Conservation (phyloP, 2,113 vertebrate species). For the Oriolus oriolus region DNA sequence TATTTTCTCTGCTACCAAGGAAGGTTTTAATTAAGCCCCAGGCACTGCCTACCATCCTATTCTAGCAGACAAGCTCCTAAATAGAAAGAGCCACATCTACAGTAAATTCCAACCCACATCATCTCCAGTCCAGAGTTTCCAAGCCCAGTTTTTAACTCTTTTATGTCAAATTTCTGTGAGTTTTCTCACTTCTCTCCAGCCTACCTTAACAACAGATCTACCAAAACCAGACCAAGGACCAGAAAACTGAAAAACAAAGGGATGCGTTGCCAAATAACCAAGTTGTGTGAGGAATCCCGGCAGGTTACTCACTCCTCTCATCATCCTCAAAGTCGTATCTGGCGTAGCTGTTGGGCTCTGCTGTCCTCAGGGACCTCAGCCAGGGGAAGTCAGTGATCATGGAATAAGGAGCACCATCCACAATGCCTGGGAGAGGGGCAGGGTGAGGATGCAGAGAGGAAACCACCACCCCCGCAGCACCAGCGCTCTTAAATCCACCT, state of each 20-base stretch:
- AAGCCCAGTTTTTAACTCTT: neutral
- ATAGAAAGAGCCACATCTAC: neutral
- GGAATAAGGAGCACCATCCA: constrained; percentile 92
- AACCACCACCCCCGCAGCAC: neutral
- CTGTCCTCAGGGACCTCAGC: constrained; percentile 90
- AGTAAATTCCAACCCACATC: neutral
- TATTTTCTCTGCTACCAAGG: neutral
- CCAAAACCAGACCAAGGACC: neutral
- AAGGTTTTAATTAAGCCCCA: neutral
- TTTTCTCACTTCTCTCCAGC: neutral
- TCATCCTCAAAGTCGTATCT: constrained; percentile 98
- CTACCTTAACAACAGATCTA: neutral
- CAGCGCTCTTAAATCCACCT: neutral
- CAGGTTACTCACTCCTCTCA: constrained; percentile 87
- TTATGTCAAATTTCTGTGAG: neutral
- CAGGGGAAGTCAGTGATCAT: constrained; percentile 98
- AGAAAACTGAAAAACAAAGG: neutral
- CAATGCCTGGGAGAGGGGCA: constrained; percentile 75
- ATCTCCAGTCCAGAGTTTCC: neutral
- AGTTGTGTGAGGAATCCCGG: neutral
- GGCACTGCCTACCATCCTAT: neutral
- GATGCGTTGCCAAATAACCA: neutral
- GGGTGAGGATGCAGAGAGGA: neutral
- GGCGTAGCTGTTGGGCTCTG: constrained; percentile 93
- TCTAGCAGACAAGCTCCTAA: neutral